phyloP scores from a whole-genome alignment of 2,888 invertebrate genomes.

The Ditula angustiorana region DNA sequence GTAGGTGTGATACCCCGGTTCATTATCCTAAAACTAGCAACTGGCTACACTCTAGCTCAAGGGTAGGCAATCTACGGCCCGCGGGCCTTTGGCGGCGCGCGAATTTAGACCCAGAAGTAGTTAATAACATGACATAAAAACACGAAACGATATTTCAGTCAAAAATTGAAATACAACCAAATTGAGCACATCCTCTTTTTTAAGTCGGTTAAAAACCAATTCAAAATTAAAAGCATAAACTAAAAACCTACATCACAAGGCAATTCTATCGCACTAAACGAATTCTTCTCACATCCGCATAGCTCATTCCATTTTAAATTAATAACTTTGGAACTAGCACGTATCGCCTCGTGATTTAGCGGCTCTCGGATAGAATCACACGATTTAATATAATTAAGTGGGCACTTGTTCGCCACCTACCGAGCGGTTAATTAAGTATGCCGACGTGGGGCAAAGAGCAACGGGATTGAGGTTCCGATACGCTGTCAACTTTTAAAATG shows the following conservation, averaged over 20 bases:
- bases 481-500: no score
- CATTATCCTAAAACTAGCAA: no score
- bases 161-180: no score
- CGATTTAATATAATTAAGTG: conserved; percentile 66
- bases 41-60: no score
- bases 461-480: background rate
- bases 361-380: conserved; percentile 53
- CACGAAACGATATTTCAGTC: no score
- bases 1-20: no score
- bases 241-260: background rate
- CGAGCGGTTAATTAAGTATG: conserved; percentile 61
- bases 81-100: no score
- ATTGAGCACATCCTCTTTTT: no score
- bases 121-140: no score
- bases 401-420: conserved; percentile 58
- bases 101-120: no score
- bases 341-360: conserved; percentile 53
- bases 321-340: conserved; percentile 43
- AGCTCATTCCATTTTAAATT: conserved; percentile 41
- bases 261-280: conserved; percentile 3
- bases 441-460: conserved; percentile 53
- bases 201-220: background rate
- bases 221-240: background rate
- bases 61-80: no score
- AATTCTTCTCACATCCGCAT: conserved; percentile 29